phyloP scores from a whole-genome alignment of 2,888 invertebrate genomes.

The Microctonus brassicae region DNA sequence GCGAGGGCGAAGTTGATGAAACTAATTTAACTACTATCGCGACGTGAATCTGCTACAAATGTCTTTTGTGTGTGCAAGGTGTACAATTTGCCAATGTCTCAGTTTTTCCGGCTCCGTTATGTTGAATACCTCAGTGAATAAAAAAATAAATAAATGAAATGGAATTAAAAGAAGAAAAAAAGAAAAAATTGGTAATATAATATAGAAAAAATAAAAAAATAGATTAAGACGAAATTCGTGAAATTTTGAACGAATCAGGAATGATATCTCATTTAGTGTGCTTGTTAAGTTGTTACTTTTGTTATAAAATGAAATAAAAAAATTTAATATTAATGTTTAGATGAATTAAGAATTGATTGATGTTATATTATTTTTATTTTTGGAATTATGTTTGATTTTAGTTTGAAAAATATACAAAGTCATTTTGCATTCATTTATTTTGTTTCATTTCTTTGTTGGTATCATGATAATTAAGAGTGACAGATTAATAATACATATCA shows the following conservation, averaged over 20 bases:
- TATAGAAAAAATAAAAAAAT: not conserved
- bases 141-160: not conserved
- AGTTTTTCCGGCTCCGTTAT: conserved; percentile 19
- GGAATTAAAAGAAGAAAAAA: conserved; percentile 7
- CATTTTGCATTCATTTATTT: conserved; percentile 7
- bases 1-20: conserved; percentile 56
- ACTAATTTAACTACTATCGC: conserved; percentile 60
- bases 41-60: conserved; percentile 56
- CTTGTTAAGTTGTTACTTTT: conserved; percentile 6
- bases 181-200: not conserved
- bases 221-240: not conserved
- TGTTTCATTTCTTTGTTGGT: not conserved
- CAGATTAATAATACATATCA: conserved; percentile 34
- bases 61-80: conserved; percentile 51
- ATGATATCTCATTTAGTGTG: conserved; percentile 11
- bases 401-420: not conserved
- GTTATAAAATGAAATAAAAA: no score
- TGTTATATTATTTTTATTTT: not conserved
- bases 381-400: not conserved
- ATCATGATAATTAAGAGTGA: conserved; percentile 11
- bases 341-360: not conserved
- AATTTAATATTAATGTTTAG: no score
- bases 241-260: not conserved
- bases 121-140: conserved; percentile 14
- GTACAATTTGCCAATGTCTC: conserved; percentile 44